A percentile compares a stretch with the other conserved stretches of the same genome.
Evolutionary conservation across 2,113 vertebrate species (phyloP).

Genomic region (Capreolus pygargus): DNA sequence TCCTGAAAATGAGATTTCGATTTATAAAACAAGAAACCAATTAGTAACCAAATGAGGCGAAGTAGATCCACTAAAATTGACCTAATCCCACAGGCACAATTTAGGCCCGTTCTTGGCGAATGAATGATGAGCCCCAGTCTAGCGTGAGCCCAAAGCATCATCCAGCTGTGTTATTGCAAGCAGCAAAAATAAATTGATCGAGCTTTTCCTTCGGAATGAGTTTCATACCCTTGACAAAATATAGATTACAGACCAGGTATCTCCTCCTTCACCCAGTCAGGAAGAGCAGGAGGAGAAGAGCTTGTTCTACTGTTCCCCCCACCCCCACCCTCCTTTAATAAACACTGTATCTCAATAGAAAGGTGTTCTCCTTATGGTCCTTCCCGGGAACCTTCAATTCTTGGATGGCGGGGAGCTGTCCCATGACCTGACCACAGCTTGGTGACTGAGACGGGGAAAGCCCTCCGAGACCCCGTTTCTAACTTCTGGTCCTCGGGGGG

Average conservation of each 20-base stretch:
- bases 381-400: background rate
- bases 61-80: slow-evolving; percentile 88
- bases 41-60: slow-evolving; percentile 92
- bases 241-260: slow-evolving; percentile 65
- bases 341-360: background rate
- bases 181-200: slow-evolving; percentile 80
- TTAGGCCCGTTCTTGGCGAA: slow-evolving; percentile 83
- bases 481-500: background rate
- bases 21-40: slow-evolving; percentile 92
- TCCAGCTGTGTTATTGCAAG: slow-evolving; percentile 82
- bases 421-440: background rate
- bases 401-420: background rate
- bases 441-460: background rate
- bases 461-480: background rate
- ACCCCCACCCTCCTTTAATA: background rate
- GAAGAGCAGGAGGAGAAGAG: background rate
- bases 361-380: background rate
- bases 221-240: slow-evolving; percentile 78
- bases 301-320: background rate
- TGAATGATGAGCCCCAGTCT: slow-evolving; percentile 82
- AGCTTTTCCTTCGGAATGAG: slow-evolving; percentile 78
- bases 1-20: slow-evolving; percentile 91
- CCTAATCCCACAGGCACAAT: slow-evolving; percentile 87
- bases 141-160: slow-evolving; percentile 77
- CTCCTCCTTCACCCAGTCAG: slow-evolving; percentile 33